Percentiles rank a stretch among this genome's conserved stretches.
Evolutionary conservation across 1,140 invertebrate species (phyloP).

Genomic region (Micrasema minimum): DNA sequence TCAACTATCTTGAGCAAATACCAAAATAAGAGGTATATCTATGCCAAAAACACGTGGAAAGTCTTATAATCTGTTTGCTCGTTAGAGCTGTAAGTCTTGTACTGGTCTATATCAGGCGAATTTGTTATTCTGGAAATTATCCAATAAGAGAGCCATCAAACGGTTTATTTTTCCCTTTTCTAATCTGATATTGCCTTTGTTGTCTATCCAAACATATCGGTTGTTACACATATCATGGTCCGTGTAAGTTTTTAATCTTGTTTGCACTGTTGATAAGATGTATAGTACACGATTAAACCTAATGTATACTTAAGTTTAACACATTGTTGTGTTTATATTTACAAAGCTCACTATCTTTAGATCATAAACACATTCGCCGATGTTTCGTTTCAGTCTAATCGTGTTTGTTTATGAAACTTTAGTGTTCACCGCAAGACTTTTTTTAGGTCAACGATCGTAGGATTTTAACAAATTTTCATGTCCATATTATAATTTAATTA

Average conservation of each 20-base stretch:
- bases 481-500: neutral
- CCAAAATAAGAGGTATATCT: too few species aligned
- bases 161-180: too few species aligned
- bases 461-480: neutral
- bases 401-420: conserved; percentile 12
- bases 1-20: too few species aligned
- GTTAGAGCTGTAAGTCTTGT: too few species aligned
- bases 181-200: neutral
- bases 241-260: conserved; percentile 9
- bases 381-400: conserved; percentile 15
- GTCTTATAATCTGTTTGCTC: too few species aligned
- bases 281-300: neutral
- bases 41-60: too few species aligned
- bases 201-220: conserved; percentile 4
- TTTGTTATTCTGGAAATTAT: too few species aligned
- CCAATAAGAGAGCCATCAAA: too few species aligned
- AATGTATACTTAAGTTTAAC: neutral
- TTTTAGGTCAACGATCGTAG: conserved; percentile 2
- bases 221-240: neutral
- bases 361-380: conserved; percentile 5
- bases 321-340: conserved; percentile 21
- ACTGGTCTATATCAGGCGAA: too few species aligned
- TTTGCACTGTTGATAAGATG: conserved; percentile 6
- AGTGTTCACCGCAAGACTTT: neutral
- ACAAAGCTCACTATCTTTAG: conserved; percentile 2